These are phyloP conservation scores for Amniataba percoides DNA, from an alignment of 2,797 vertebrate species.

Conservation along the genomic window DNA sequence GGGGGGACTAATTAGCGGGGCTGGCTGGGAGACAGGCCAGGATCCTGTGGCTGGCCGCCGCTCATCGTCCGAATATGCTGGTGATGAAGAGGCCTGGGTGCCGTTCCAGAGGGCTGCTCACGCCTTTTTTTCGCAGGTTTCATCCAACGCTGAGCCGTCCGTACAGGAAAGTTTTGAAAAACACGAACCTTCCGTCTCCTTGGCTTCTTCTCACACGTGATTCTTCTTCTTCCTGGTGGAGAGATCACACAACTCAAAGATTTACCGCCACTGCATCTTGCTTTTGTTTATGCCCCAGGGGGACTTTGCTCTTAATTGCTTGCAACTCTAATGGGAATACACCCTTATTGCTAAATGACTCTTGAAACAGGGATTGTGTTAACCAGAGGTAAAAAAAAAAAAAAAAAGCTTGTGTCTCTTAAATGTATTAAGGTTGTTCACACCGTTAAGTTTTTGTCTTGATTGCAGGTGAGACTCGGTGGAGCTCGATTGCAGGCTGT, in stretches of 20 bases:
- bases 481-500: constrained; percentile 17
- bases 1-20: constrained; percentile 81
- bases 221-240: constrained; percentile 13
- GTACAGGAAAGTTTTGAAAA: constrained; percentile 22
- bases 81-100: constrained; percentile 68
- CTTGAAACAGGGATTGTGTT: constrained; percentile 47
- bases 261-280: background rate
- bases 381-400: too few species aligned
- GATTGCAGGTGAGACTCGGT: constrained; percentile 47
- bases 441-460: constrained; percentile 30
- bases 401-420: constrained; percentile 25
- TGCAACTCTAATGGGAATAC: constrained; percentile 54
- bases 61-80: constrained; percentile 57
- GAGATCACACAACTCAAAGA: constrained; percentile 30
- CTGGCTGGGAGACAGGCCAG: constrained; percentile 82
- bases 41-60: constrained; percentile 71
- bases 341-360: constrained; percentile 59
- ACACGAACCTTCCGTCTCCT: constrained; percentile 6
- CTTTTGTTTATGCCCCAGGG: constrained; percentile 63
- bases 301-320: constrained; percentile 62
- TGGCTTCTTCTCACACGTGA: constrained; percentile 5
- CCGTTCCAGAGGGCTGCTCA: constrained; percentile 62
- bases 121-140: constrained; percentile 15
- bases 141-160: constrained; percentile 22
- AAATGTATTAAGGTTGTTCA: constrained; percentile 25